These are phyloP conservation scores for Coelogynopora nodosa DNA, from an alignment of 2,888 invertebrate genomes.

Conservation along the genomic window DNA sequence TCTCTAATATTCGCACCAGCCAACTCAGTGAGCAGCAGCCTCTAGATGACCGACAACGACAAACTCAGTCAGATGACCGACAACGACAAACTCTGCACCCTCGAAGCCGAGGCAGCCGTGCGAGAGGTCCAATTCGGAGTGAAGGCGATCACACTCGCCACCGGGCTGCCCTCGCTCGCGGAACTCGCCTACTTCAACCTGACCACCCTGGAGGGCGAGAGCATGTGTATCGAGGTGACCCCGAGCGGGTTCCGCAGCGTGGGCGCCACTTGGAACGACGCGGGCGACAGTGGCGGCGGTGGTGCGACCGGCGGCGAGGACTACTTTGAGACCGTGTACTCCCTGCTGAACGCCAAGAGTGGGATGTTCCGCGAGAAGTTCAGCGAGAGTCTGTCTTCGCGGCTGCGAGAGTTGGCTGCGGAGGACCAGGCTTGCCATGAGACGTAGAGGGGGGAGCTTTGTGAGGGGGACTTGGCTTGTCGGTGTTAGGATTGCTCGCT, in stretches of 20 bases:
- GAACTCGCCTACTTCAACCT: constrained; percentile 33
- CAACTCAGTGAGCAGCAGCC: too few relatives aligned
- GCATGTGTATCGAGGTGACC: constrained; percentile 38
- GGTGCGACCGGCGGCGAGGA: neutral
- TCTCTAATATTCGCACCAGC: too few relatives aligned
- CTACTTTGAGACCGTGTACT: constrained; percentile 33
- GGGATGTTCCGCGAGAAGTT: constrained; percentile 16
- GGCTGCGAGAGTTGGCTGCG: too few relatives aligned
- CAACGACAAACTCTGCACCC: constrained; percentile 38
- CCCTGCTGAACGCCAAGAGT: constrained; percentile 31
- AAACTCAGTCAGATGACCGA: too few relatives aligned
- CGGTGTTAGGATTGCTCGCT: too few relatives aligned
- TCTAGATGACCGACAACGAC: too few relatives aligned
- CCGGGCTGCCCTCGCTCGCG: neutral
- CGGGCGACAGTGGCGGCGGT: neutral
- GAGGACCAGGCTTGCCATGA: too few relatives aligned
- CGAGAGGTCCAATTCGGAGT: constrained; percentile 38
- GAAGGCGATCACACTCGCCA: neutral
- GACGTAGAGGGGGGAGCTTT: too few relatives aligned
- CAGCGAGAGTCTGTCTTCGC: neutral
- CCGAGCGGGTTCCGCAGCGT: constrained; percentile 34
- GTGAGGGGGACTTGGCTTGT: too few relatives aligned
- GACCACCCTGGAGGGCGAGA: constrained; percentile 32
- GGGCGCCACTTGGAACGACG: neutral
- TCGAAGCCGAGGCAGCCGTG: constrained; percentile 31